A percentile compares a stretch with the other conserved stretches of the same genome.
Evolutionary conservation across 2,797 vertebrate genomes (phyloP).

Genomic region (Molossus molossus): DNA sequence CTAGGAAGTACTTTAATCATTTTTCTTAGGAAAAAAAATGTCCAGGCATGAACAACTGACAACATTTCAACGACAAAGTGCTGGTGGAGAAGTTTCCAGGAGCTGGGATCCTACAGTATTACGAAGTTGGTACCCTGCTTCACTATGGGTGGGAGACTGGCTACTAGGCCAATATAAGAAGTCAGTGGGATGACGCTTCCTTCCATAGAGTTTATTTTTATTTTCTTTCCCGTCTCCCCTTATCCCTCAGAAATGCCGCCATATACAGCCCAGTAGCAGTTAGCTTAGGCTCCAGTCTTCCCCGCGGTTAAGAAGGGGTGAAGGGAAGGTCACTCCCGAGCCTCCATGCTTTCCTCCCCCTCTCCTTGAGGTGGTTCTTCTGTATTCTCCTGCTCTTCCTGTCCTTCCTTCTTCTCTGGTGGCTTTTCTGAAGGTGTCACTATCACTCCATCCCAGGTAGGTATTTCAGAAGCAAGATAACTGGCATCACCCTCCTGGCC

Average conservation of each 20-base stretch:
- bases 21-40: slow-evolving; percentile 76
- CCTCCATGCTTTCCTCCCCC: slow-evolving; percentile 98
- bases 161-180: slow-evolving; percentile 26
- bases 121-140: slow-evolving; percentile 41
- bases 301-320: not conserved
- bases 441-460: slow-evolving; percentile 98
- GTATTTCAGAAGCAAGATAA: slow-evolving; percentile 96
- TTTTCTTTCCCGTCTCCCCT: slow-evolving; percentile 4
- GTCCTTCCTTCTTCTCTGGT: slow-evolving; percentile 97
- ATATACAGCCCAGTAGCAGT: slow-evolving; percentile 1
- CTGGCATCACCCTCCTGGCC: slow-evolving; percentile 98
- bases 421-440: slow-evolving; percentile 98
- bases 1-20: slow-evolving; percentile 82
- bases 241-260: slow-evolving; percentile 39
- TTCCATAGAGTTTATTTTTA: not conserved
- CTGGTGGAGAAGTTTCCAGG: slow-evolving; percentile 49
- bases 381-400: slow-evolving; percentile 96
- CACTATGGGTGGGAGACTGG: not conserved
- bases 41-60: slow-evolving; percentile 71
- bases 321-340: slow-evolving; percentile 93
- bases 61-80: slow-evolving; percentile 74
- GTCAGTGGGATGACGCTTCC: slow-evolving; percentile 12
- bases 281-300: not conserved
- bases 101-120: slow-evolving; percentile 45
- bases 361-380: slow-evolving; percentile 95